A percentile compares a stretch with the other conserved stretches of the same genome.
Conservation (phyloP, 2,113 vertebrate species). For the Gasterosteus aculeatus region DNA sequence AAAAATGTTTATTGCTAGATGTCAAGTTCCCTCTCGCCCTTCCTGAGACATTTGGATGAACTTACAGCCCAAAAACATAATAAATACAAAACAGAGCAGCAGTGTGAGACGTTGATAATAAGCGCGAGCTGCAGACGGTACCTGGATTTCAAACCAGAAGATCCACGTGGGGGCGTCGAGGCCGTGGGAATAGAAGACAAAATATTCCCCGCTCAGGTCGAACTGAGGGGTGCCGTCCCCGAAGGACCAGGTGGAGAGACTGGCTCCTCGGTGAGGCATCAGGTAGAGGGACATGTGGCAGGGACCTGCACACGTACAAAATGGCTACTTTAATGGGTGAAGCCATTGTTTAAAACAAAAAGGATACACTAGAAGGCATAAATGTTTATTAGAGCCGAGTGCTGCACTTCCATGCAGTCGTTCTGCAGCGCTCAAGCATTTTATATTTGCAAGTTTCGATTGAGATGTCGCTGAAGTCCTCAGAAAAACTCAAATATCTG, state of each 20-base stretch:
- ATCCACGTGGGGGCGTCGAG: constrained; percentile 86
- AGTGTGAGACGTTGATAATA: not conserved
- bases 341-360: not conserved
- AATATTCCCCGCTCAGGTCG: constrained; percentile 89
- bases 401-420: not conserved
- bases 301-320: constrained; percentile 81
- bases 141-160: constrained; percentile 95
- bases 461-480: not conserved
- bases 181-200: constrained; percentile 94
- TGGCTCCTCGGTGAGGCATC: constrained; percentile 81
- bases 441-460: not conserved
- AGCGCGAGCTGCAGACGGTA: constrained; percentile 50
- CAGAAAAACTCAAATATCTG: not conserved
- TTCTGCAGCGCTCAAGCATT: not conserved
- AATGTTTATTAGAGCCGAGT: not conserved
- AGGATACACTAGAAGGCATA: not conserved
- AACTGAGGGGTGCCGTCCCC: constrained; percentile 86
- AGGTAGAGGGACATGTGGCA: constrained; percentile 95
- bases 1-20: not conserved
- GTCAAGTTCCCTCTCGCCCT: not conserved
- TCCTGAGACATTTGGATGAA: not conserved
- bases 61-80: not conserved
- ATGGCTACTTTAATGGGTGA: not conserved
- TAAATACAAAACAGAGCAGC: not conserved
- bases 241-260: constrained; percentile 89